Conservation (phyloP, 2,797 vertebrate species). For the Glyptemys insculpta region DNA sequence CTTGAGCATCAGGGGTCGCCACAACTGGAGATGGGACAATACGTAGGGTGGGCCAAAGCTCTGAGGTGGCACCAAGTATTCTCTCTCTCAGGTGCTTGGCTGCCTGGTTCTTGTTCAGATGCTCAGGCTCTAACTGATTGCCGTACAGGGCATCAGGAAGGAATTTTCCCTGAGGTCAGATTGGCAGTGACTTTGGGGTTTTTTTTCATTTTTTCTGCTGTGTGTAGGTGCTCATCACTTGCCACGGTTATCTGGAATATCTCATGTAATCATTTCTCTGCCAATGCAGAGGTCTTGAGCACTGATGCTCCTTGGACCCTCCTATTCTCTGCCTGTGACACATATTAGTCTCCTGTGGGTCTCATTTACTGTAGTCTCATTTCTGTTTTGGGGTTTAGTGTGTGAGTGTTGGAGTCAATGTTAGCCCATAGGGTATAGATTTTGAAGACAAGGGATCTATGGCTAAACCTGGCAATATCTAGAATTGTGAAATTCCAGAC, state of each 20-base stretch:
- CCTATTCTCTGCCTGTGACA: background rate
- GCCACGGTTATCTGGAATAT: background rate
- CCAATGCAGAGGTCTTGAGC: background rate
- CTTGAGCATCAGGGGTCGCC: background rate
- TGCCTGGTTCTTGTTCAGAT: background rate
- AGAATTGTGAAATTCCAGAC: background rate
- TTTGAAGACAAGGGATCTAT: background rate
- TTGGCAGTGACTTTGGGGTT: background rate
- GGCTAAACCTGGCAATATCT: background rate
- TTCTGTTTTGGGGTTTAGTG: background rate
- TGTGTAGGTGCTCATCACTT: background rate
- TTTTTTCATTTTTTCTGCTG: background rate
- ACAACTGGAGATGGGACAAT: background rate
- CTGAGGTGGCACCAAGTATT: background rate
- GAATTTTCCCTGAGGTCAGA: background rate
- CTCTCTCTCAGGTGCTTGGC: background rate
- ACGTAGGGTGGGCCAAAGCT: background rate
- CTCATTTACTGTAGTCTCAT: background rate
- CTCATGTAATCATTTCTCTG: background rate
- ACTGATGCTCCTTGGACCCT: background rate
- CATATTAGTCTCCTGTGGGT: background rate
- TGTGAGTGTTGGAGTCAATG: background rate
- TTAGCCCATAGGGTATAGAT: background rate
- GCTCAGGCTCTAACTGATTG: background rate
- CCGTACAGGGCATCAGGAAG: background rate